Percentiles rank a stretch among this genome's conserved stretches.
Evolutionary conservation across 2,888 invertebrate species (phyloP).

Genomic region (Sicus ferrugineus): DNA sequence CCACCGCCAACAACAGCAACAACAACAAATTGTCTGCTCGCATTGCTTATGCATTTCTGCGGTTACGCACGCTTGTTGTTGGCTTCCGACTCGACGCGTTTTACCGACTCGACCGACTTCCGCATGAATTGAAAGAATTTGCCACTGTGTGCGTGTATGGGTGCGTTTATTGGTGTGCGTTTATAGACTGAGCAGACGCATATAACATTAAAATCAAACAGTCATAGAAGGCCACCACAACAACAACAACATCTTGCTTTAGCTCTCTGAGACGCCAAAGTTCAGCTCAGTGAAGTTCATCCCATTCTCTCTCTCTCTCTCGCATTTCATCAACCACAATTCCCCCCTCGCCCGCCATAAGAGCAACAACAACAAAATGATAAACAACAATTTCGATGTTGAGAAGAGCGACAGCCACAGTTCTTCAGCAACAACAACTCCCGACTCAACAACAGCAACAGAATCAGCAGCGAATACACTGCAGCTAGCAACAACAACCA

Average conservation of each 20-base stretch:
- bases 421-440: constrained; percentile 35
- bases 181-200: constrained; percentile 27
- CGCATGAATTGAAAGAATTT: constrained; percentile 60
- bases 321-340: background rate
- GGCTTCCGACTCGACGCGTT: constrained; percentile 56
- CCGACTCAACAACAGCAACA: constrained; percentile 19
- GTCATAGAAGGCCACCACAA: constrained; percentile 53
- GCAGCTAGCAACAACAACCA: constrained; percentile 19
- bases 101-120: constrained; percentile 57
- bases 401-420: constrained; percentile 53
- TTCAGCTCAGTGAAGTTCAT: background rate
- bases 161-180: constrained; percentile 27
- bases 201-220: constrained; percentile 35
- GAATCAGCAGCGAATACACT: constrained; percentile 32
- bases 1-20: constrained; percentile 42
- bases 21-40: constrained; percentile 29
- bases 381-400: constrained; percentile 62
- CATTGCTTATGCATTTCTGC: constrained; percentile 38
- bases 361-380: constrained; percentile 56
- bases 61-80: constrained; percentile 39
- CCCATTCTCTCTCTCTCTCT: too few relatives aligned
- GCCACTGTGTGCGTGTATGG: constrained; percentile 37
- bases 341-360: constrained; percentile 38
- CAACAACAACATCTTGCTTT: constrained; percentile 50
- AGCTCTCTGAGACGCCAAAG: background rate